Base-by-base conservation (phyloP, 1,140 invertebrate species). In the Drosophila kepulauana region DNA sequence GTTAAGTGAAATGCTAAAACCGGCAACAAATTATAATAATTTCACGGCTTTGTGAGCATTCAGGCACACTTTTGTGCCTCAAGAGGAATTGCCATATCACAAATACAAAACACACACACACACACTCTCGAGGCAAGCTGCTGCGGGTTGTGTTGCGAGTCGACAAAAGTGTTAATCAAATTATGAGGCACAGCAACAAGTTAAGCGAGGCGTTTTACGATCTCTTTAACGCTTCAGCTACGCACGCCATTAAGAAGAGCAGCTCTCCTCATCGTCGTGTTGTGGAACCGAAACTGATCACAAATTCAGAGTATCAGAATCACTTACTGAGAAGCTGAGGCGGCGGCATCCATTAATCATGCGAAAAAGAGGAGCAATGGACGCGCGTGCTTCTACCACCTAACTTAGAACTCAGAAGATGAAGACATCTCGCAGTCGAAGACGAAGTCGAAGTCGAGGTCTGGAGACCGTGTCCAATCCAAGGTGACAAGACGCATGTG, bases 221-320 rank as follows among this genome's bases (percentile, higher is more conserved):
- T 79, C 86, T 88, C 77, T 90, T 91, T 91, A 87, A 90, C 87
- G 82, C 87, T 90, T 73, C 88, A 91, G 88, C 74, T 87, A 87
- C 87, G 87, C 87, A 90, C 87, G 81, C 82, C 77, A 90, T 79
- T 90, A 80, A 45, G 7, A 38, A 28, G 3, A 62, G 30, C 57
- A 48, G 15, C 49, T 10, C 30, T 56, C 13, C 16, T 15, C 13
- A 8, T 10, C 35, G 7, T 38, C 35, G 35, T 25, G 20, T 38
- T 38, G 7, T 38, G 35, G 35, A 45, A 38, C 30, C 30, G 25
- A 38, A 67, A 73, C 57, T 78, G 73, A 88, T 82, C 84, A 62
- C 61, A 79, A 67, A 79, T 76, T 79, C 75, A 79, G 52, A 82
- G 46, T 66, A 38, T 38, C 13, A 38, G 25, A 51, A 78, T 48